These are phyloP conservation scores for Botrylloides violaceus DNA, from an alignment of 23 tunicate genomes.

Conservation along the genomic window DNA sequence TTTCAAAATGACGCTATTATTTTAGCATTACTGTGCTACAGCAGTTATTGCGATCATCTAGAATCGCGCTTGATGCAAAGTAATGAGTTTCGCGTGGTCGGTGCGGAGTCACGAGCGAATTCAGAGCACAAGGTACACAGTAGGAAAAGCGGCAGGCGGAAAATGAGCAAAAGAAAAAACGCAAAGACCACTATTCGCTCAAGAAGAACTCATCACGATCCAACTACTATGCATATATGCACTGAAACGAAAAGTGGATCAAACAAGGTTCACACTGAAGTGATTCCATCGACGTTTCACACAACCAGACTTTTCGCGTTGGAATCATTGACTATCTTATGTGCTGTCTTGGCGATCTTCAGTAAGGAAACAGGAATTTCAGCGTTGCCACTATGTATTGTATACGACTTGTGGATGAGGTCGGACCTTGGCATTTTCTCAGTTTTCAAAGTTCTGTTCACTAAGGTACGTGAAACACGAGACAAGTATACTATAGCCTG, in stretches of 20 bases:
- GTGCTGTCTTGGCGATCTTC: slow-evolving; percentile 28
- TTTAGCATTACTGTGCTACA: neutral
- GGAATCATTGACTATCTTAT: neutral
- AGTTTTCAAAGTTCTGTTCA: neutral
- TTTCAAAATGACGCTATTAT: neutral
- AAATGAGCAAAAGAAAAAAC: neutral
- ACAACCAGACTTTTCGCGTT: neutral
- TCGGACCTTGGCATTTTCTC: slow-evolving; percentile 26
- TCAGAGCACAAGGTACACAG: no score
- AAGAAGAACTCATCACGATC: no score
- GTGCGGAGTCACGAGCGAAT: no score
- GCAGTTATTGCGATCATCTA: neutral
- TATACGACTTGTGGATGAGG: slow-evolving; percentile 40
- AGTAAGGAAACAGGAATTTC: slow-evolving; percentile 58
- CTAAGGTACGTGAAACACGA: neutral
- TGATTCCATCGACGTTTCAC: no score
- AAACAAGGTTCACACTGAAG: no score
- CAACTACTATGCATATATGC: no score
- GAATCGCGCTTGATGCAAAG: no score
- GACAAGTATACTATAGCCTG: neutral
- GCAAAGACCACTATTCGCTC: neutral
- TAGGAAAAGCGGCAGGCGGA: neutral
- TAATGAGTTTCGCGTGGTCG: no score
- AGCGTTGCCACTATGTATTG: slow-evolving; percentile 48
- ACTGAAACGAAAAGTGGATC: no score